phyloP scores from a whole-genome alignment of 2,113 vertebrate genomes.

The Colius striatus region DNA sequence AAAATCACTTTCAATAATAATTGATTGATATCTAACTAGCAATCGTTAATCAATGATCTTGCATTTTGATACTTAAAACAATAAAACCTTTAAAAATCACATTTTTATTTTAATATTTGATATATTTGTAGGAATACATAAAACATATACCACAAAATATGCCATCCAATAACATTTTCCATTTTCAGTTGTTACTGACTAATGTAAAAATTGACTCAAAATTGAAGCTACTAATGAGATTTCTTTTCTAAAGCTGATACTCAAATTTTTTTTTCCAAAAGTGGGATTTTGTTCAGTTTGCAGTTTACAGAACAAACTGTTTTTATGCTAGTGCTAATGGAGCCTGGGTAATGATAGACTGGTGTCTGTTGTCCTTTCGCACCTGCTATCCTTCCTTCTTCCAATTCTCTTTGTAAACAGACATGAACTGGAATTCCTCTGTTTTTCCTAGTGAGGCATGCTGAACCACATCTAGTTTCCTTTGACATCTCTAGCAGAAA shows the following conservation, averaged over 20 bases:
- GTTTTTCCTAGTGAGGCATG: not conserved
- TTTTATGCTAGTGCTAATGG: not conserved
- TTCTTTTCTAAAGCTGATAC: not conserved
- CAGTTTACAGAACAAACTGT: conserved; percentile 11
- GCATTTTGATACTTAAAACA: not conserved
- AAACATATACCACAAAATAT: not conserved
- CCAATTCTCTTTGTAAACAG: not conserved
- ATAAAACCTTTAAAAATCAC: not conserved
- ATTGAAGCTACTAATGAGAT: not conserved
- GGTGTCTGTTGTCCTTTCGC: not conserved
- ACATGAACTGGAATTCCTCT: not conserved
- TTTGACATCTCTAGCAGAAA: not conserved
- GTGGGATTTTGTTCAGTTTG: conserved; percentile 14
- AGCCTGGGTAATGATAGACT: not conserved
- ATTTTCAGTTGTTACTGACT: not conserved
- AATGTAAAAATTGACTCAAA: not conserved
- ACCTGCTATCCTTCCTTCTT: conserved; percentile 14
- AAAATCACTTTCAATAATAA: conserved; percentile 38
- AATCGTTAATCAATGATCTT: not conserved
- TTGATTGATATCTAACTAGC: conserved; percentile 18
- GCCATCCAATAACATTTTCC: fast-evolving
- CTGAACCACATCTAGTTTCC: not conserved
- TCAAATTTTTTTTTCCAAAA: not conserved
- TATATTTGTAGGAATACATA: not conserved
- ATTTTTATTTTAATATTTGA: not conserved